phyloP scores from a whole-genome alignment of 1,140 invertebrate species.

The Linepithema humile region DNA sequence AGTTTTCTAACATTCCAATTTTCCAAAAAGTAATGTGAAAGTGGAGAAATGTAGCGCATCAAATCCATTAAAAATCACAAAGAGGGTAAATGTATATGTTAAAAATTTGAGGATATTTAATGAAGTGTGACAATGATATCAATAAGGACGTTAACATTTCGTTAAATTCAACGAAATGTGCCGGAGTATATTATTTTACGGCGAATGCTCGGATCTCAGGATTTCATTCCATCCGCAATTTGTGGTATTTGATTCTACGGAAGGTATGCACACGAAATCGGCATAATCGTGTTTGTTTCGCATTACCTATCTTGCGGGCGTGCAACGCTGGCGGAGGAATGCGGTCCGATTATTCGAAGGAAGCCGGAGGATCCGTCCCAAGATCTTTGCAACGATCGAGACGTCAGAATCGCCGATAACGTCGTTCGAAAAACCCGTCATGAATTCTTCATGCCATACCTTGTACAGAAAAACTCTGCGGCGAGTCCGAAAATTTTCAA shows the following conservation, averaged over 20 bases:
- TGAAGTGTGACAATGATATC: background rate
- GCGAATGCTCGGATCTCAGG: conserved; percentile 7
- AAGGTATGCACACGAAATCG: conserved; percentile 50
- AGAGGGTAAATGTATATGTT: background rate
- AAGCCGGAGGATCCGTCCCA: conserved; percentile 43
- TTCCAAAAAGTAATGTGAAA: background rate
- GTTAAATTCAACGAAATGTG: background rate
- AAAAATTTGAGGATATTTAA: background rate
- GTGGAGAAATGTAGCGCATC: background rate
- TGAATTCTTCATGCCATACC: conserved; percentile 59
- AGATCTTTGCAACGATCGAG: conserved; percentile 47
- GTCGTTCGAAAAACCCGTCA: conserved; percentile 36
- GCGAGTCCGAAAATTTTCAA: conserved; percentile 10
- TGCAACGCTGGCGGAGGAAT: conserved; percentile 47
- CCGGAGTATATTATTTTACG: conserved; percentile 44
- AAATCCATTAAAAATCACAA: background rate
- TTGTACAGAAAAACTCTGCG: conserved; percentile 35
- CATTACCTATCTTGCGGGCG: conserved; percentile 45
- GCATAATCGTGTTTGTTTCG: conserved; percentile 52
- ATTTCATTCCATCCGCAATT: conserved; percentile 45
- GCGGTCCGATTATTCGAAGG: conserved; percentile 61
- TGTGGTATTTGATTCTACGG: conserved; percentile 42
- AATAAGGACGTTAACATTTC: background rate
- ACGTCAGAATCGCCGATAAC: conserved; percentile 50
- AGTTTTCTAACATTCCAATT: background rate